Evolutionary conservation across 2,888 invertebrate genomes (phyloP).

Genomic region (Lacanobia wlatinum): DNA sequence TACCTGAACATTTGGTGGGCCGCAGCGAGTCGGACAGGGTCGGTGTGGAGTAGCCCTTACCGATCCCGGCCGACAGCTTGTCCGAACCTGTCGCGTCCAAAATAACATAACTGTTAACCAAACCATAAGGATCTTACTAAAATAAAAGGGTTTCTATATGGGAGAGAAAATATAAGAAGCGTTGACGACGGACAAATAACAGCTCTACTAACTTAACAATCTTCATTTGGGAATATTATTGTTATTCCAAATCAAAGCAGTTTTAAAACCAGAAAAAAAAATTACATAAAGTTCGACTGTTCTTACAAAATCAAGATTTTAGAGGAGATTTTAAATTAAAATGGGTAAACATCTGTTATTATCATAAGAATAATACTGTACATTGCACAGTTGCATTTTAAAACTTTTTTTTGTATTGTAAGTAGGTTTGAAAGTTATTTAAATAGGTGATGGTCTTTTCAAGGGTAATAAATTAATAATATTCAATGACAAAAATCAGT

Average conservation of each 20-base stretch:
- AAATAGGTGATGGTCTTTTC: too few species aligned
- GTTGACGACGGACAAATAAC: background rate
- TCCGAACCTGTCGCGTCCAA: constrained; percentile 80
- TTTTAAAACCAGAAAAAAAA: too few species aligned
- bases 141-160: constrained; percentile 24
- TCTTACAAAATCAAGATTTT: background rate
- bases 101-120: constrained; percentile 52
- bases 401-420: too few species aligned
- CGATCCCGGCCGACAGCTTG: constrained; percentile 82
- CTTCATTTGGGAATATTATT: background rate
- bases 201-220: background rate
- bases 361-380: too few species aligned
- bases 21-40: constrained; percentile 87
- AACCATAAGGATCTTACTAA: constrained; percentile 34
- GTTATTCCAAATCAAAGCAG: too few species aligned
- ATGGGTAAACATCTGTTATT: too few species aligned
- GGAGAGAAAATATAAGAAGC: background rate
- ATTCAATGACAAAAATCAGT: too few species aligned
- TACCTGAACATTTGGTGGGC: constrained; percentile 87
- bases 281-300: too few species aligned
- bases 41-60: constrained; percentile 86
- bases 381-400: too few species aligned
- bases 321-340: background rate
- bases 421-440: too few species aligned
- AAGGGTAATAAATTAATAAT: too few species aligned